Evolutionary conservation across 2,888 invertebrate species (phyloP).

Genomic region (Mactromeris polynyma): DNA sequence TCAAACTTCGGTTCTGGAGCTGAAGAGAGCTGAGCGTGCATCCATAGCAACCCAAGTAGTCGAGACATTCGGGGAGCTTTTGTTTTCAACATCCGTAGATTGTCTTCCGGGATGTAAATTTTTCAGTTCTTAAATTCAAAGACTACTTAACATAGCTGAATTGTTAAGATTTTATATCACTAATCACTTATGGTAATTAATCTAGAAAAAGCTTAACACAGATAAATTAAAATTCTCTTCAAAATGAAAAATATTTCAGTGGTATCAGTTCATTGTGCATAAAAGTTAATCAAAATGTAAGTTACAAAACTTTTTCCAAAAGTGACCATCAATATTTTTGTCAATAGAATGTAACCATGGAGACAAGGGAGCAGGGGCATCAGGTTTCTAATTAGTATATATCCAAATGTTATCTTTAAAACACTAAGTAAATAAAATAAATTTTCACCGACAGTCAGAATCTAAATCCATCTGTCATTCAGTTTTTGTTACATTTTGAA

Average conservation of each 20-base stretch:
- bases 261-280: not conserved
- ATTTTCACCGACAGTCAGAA: not conserved
- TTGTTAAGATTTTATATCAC: not conserved
- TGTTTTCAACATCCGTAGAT: conserved; percentile 6
- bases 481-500: not conserved
- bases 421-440: not conserved
- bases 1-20: not conserved
- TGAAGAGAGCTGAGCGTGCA: not conserved
- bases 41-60: not conserved
- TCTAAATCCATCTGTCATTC: not conserved
- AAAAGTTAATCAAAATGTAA: not conserved
- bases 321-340: not conserved
- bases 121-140: not conserved
- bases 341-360: not conserved
- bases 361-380: not conserved
- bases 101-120: not conserved
- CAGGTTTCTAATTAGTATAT: not conserved
- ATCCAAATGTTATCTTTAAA: not conserved
- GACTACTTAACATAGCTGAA: conserved; percentile 1
- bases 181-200: too few species aligned
- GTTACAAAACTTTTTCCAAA: not conserved
- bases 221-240: not conserved
- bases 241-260: not conserved
- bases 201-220: too few species aligned
- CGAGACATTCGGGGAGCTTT: not conserved